phyloP scores from a whole-genome alignment of 2,113 vertebrate genomes.

The Neofelis nebulosa region DNA sequence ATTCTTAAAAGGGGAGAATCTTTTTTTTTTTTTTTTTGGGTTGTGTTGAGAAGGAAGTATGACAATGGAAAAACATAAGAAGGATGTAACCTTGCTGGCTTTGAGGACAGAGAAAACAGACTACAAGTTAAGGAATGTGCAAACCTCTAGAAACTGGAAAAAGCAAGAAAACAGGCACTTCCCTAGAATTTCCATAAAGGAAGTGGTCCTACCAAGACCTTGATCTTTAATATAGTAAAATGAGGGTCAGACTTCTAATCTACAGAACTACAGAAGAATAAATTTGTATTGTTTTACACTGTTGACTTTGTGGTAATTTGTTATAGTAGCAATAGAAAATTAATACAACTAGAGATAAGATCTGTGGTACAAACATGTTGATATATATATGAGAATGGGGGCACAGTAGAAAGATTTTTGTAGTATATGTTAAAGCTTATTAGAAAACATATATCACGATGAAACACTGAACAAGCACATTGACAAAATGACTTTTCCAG shows the following conservation, averaged over 20 bases:
- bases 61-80: neutral
- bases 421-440: neutral
- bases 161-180: neutral
- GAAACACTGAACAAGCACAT: neutral
- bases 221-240: neutral
- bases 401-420: neutral
- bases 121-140: neutral
- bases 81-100: neutral
- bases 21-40: neutral
- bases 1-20: neutral
- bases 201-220: neutral
- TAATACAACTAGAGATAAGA: neutral
- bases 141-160: neutral
- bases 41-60: neutral
- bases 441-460: neutral
- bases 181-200: neutral
- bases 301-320: neutral
- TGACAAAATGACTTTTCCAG: neutral
- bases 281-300: neutral
- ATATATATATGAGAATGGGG: neutral
- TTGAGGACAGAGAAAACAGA: neutral
- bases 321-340: neutral
- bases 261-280: neutral
- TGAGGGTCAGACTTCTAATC: neutral
- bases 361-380: neutral